These are phyloP conservation scores for Drosophila nasuta DNA, from an alignment of 1,140 invertebrate species.

Conservation along the genomic window DNA sequence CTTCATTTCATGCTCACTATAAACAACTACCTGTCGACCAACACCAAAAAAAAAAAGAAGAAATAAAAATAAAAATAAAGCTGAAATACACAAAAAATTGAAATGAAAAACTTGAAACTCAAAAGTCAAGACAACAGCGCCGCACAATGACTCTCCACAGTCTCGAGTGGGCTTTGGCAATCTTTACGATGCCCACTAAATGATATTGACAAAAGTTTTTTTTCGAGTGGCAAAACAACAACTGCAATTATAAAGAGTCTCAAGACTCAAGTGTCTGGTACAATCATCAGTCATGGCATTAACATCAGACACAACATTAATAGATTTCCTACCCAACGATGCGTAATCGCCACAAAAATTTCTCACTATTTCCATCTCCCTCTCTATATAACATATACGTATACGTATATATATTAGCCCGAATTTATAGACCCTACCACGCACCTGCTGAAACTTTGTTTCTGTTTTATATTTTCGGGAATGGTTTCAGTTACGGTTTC, in stretches of 20 bases:
- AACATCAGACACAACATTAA: conserved; percentile 60
- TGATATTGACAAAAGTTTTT: conserved; percentile 82
- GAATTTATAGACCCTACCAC: conserved; percentile 22
- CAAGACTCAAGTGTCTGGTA: conserved; percentile 69
- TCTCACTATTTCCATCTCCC: not conserved
- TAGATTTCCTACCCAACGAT: conserved; percentile 36
- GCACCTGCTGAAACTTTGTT: conserved; percentile 29
- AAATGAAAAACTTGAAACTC: conserved; percentile 41
- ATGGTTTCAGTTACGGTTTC: conserved; percentile 6
- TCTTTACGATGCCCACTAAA: conserved; percentile 82
- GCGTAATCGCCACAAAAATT: conserved; percentile 36
- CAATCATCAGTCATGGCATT: conserved; percentile 73
- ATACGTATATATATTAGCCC: conserved; percentile 9
- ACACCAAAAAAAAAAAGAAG: conserved; percentile 29
- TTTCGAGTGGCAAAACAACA: conserved; percentile 70
- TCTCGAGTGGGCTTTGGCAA: conserved; percentile 79
- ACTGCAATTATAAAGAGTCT: conserved; percentile 58
- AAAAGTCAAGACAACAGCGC: conserved; percentile 40
- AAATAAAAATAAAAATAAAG: conserved; percentile 22
- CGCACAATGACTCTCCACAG: conserved; percentile 73
- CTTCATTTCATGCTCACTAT: conserved; percentile 18
- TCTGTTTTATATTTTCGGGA: not conserved
- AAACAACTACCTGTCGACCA: conserved; percentile 37
- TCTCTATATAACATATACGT: not conserved
- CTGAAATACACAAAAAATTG: conserved; percentile 34